Evolutionary conservation across 2,888 invertebrate genomes (phyloP).

Genomic region (Coremacera marginata): DNA sequence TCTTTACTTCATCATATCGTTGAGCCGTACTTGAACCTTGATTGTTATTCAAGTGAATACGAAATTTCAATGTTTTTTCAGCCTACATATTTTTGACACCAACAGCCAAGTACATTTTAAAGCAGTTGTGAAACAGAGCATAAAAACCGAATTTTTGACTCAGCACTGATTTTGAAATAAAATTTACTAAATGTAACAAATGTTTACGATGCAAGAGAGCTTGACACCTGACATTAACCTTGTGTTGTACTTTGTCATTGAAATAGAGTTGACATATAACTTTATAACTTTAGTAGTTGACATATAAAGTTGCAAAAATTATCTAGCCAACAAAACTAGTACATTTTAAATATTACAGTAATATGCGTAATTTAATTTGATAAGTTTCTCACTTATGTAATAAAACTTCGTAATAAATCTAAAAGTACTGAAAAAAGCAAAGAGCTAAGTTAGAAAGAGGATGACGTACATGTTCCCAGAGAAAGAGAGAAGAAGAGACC

Average conservation of each 20-base stretch:
- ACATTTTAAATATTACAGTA: too few relatives aligned
- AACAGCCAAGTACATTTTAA: not conserved
- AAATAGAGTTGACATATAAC: too few relatives aligned
- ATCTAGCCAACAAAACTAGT: too few relatives aligned
- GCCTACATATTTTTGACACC: not conserved
- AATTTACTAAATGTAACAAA: not conserved
- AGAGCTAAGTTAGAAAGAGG: too few relatives aligned
- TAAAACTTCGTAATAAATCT: too few relatives aligned
- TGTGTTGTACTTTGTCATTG: not conserved
- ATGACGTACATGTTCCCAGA: too few relatives aligned
- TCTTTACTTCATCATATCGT: not conserved
- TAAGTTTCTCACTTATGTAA: too few relatives aligned
- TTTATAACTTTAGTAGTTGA: not conserved
- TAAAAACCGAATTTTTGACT: not conserved
- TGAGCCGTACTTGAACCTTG: constrained; percentile 13
- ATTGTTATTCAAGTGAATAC: not conserved
- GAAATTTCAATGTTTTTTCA: not conserved
- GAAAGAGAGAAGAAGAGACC: too few relatives aligned
- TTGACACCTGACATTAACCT: constrained; percentile 20
- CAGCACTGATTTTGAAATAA: not conserved
- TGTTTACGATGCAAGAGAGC: not conserved
- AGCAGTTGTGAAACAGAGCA: constrained; percentile 10
- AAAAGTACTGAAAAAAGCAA: too few relatives aligned
- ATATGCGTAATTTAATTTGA: too few relatives aligned
- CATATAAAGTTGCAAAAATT: too few relatives aligned